Evolutionary conservation across 2,113 vertebrate species (phyloP).

Genomic region (Carassius auratus): DNA sequence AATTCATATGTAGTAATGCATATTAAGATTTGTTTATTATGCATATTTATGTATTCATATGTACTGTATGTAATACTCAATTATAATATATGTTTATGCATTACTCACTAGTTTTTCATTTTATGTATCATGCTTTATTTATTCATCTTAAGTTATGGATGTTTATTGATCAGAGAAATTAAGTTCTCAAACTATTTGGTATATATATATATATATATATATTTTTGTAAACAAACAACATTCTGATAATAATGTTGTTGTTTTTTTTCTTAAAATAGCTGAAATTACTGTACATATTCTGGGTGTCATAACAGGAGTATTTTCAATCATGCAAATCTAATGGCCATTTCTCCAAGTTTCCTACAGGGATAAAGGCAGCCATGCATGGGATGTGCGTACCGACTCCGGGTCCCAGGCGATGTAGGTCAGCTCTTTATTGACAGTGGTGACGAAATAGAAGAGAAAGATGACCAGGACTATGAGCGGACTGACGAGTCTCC

Average conservation of each 20-base stretch:
- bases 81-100: background rate
- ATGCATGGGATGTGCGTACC: background rate
- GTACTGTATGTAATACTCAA: background rate
- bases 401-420: conserved; percentile 79
- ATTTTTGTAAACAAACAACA: background rate
- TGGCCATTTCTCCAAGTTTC: background rate
- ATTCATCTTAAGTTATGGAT: background rate
- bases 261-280: background rate
- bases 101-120: background rate
- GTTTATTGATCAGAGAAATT: background rate
- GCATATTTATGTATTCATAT: background rate
- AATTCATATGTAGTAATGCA: background rate
- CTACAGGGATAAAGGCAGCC: background rate
- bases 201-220: no score
- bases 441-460: conserved; percentile 78
- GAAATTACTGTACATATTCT: background rate
- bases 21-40: background rate
- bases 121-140: background rate
- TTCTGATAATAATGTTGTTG: background rate
- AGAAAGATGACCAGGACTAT: conserved; percentile 90
- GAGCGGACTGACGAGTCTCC: conserved; percentile 89
- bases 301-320: background rate
- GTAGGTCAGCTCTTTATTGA: conserved; percentile 74
- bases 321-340: background rate
- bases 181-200: background rate